Evolutionary conservation across 2,888 invertebrate species (phyloP), one percentile per base, ranked within the genome.

Genomic region (Andrena flavipes): DNA sequence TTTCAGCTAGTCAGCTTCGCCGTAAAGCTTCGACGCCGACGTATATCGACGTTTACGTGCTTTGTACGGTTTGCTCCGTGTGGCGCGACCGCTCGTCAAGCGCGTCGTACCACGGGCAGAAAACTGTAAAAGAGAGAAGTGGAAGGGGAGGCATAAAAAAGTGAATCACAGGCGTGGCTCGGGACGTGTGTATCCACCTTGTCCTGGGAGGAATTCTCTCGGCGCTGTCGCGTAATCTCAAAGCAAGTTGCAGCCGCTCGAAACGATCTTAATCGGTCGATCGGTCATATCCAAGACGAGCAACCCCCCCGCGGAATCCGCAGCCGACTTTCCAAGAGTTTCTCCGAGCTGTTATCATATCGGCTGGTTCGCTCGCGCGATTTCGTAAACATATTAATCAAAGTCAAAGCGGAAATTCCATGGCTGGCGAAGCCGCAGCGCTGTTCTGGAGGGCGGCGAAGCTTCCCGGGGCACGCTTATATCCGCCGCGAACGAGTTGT

Each of bases 1-100:
- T 70, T 76, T 80, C 71, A 73, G 10, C 20, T 30, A n/a, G 42
- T 6, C 42, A 74, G 65, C 42, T 26, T 26, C 26, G 68, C 73
- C 76, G 68, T 85, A 85, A 86, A 85, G 75, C 76, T 68, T 29
- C 64, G 56, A 64, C 71, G 64, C 74, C 68, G 74, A 16, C 76
- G 62, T 54, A 35, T 60, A 51, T 20, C 2, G 26, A 72, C 67
- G 76, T 67, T 86, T 85, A 86, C 65, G 80, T 72, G 62, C 67
- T 80, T 63, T 67, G 69, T 70, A 70, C 33, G 59, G 75, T 82
- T 81, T 80, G 81, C 75, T 75, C 75, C 81, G 51, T 63, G 69
- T 16, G 16, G 48, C 59, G 48, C 42, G 51, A 70, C 42, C 80
- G 59, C 35, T 65, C 48, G 42, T 69, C 54, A 33, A 48, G 54